Evolutionary conservation across 2,797 vertebrate genomes (phyloP).

Genomic region (Myotis planiceps): DNA sequence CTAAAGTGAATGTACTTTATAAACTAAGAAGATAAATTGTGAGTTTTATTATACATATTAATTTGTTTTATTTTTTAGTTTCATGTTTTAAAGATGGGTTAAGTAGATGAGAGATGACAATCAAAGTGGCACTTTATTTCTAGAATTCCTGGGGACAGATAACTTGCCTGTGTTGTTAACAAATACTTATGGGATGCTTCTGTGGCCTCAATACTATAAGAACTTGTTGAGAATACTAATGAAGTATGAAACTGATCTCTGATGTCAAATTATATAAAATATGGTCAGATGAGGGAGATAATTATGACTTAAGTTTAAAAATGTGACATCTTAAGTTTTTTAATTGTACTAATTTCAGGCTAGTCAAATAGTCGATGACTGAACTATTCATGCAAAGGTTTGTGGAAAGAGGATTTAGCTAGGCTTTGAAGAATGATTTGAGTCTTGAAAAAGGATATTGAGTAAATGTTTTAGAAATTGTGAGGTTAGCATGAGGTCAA

Average conservation of each 20-base stretch:
- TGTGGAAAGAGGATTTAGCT: background rate
- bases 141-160: background rate
- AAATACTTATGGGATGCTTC: slow-evolving; percentile 9
- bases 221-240: background rate
- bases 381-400: background rate
- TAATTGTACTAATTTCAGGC: background rate
- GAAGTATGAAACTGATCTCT: slow-evolving; percentile 51
- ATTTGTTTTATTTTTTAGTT: slow-evolving; percentile 45
- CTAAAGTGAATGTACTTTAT: slow-evolving; percentile 28
- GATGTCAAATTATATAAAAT: slow-evolving; percentile 15
- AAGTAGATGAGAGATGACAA: background rate
- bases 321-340: slow-evolving; percentile 16
- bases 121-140: slow-evolving; percentile 27
- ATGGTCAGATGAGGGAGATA: background rate
- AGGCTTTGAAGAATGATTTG: slow-evolving; percentile 17
- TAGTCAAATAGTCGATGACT: background rate
- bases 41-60: slow-evolving; percentile 3
- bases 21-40: background rate
- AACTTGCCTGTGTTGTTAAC: background rate
- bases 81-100: slow-evolving; percentile 45
- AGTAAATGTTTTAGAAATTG: slow-evolving; percentile 7
- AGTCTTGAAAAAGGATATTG: slow-evolving; percentile 27
- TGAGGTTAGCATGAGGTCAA: background rate
- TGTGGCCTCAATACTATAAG: background rate
- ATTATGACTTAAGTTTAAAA: slow-evolving; percentile 29